phyloP scores from a whole-genome alignment of 1,140 invertebrate species.

The Macrobrachium rosenbergii region DNA sequence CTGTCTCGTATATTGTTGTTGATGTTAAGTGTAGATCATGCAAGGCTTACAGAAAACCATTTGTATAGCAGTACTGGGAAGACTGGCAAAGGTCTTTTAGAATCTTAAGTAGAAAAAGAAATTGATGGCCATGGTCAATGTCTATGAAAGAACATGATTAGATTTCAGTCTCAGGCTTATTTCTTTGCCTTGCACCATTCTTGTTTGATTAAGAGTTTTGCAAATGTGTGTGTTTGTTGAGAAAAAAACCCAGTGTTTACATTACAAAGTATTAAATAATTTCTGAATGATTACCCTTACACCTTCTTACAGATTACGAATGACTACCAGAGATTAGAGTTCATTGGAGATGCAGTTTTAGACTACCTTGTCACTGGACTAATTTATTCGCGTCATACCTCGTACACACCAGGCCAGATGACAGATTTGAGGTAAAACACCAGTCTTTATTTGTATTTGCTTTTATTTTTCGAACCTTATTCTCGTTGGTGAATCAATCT shows the following conservation, averaged over 20 bases:
- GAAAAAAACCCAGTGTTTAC: background rate
- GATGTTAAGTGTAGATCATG: no score
- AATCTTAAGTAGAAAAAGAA: no score
- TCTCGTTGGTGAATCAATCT: no score
- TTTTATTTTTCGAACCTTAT: background rate
- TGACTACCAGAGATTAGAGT: conserved; percentile 77
- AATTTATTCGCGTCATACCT: conserved; percentile 72
- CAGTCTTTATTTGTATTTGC: background rate
- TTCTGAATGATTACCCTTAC: background rate
- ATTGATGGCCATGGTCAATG: no score
- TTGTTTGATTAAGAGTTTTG: no score
- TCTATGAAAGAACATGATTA: no score
- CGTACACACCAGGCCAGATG: conserved; percentile 73
- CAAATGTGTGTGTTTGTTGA: background rate
- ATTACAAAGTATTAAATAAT: background rate
- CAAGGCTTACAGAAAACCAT: no score
- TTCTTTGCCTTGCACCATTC: no score
- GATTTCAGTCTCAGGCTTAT: no score
- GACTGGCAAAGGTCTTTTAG: no score
- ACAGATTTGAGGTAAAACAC: conserved; percentile 71
- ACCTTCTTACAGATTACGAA: conserved; percentile 72
- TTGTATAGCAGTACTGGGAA: no score
- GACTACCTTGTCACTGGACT: conserved; percentile 77
- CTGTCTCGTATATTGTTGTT: no score
- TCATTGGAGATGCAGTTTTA: conserved; percentile 77